Percentiles rank a stretch among this genome's conserved stretches.
These are phyloP conservation scores for Orius laevigatus DNA, from an alignment of 1,140 invertebrate species.

Conservation along the genomic window DNA sequence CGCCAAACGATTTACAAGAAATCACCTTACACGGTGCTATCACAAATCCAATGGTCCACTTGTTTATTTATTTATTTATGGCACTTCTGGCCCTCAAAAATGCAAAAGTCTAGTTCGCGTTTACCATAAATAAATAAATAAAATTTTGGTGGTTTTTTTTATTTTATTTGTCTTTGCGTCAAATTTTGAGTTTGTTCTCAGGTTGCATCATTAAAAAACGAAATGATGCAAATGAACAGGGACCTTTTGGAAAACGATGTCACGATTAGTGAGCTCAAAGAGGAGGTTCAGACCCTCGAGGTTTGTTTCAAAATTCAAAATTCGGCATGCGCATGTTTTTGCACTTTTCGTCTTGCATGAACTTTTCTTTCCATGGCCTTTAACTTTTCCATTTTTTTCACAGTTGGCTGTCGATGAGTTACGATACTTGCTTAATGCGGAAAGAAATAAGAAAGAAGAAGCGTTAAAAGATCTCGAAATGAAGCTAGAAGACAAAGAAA, in stretches of 20 bases:
- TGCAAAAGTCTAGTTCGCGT: background rate
- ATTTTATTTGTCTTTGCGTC: background rate
- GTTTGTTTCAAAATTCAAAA: slow-evolving; percentile 13
- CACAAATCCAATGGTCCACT: slow-evolving; percentile 5
- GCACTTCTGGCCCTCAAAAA: slow-evolving; percentile 7
- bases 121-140: slow-evolving; percentile 15
- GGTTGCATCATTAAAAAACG: slow-evolving; percentile 20
- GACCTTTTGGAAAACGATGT: slow-evolving; percentile 22
- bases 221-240: slow-evolving; percentile 17
- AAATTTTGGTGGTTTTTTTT: background rate
- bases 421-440: background rate
- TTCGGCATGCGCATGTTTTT: background rate
- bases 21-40: no score
- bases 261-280: slow-evolving; percentile 23
- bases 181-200: slow-evolving; percentile 8
- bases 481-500: slow-evolving; percentile 12
- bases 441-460: slow-evolving; percentile 12
- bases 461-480: slow-evolving; percentile 2
- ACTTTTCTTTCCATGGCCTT: background rate
- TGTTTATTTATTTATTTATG: slow-evolving; percentile 18
- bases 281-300: slow-evolving; percentile 24
- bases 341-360: background rate
- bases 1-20: no score
- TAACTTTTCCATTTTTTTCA: background rate
- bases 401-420: slow-evolving; percentile 14